phyloP scores from a whole-genome alignment of 2,888 invertebrate species.

The Elysia crispata region DNA sequence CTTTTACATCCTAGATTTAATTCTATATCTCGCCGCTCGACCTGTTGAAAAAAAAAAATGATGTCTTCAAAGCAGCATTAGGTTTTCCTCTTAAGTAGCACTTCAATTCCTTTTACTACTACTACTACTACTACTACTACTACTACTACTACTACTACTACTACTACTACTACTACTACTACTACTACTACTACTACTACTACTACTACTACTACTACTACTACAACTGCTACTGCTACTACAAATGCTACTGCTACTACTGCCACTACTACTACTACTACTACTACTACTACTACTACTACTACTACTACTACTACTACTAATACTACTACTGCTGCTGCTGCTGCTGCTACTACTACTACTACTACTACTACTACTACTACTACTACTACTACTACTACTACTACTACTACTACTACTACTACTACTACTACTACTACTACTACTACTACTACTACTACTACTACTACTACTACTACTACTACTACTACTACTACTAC shows the following conservation, averaged over 20 bases:
- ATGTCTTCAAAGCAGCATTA: no score
- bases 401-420: slow-evolving; percentile 16
- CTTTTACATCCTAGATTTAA: no score
- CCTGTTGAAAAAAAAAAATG: no score
- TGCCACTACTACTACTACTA: slow-evolving; percentile 26
- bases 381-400: slow-evolving; percentile 3
- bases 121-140: slow-evolving; percentile 31
- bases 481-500: background rate
- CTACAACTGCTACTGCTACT: no score
- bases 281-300: slow-evolving; percentile 26
- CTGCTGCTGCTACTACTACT: background rate
- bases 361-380: slow-evolving; percentile 17
- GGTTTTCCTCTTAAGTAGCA: no score
- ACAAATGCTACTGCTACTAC: slow-evolving; percentile 18
- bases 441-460: slow-evolving; percentile 18
- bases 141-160: slow-evolving; percentile 23
- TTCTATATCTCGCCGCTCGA: no score
- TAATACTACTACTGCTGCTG: no score
- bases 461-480: slow-evolving; percentile 13
- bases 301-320: slow-evolving; percentile 32
- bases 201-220: slow-evolving; percentile 33
- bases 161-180: slow-evolving; percentile 28
- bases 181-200: slow-evolving; percentile 21
- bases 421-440: slow-evolving; percentile 22
- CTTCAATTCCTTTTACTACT: slow-evolving; percentile 20